Percentiles rank a stretch among this genome's conserved stretches.
Evolutionary conservation across 1,140 invertebrate species (phyloP).

Genomic region (Scaptomyza pallida): DNA sequence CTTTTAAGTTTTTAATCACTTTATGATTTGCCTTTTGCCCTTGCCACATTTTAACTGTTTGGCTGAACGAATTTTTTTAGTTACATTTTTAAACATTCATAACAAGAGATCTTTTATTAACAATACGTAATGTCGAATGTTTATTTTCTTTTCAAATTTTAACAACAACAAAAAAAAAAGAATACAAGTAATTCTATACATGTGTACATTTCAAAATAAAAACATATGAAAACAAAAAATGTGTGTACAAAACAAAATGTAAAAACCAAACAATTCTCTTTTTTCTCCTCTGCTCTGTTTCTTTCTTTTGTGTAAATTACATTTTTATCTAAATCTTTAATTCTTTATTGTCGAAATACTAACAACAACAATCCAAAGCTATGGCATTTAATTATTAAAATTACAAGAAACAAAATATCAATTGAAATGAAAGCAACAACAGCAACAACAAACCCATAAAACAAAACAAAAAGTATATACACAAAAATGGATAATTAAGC

Average conservation of each 20-base stretch:
- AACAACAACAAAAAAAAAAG: no score
- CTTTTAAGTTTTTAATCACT: neutral
- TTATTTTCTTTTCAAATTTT: constrained; percentile 20
- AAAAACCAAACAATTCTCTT: constrained; percentile 80
- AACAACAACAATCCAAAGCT: constrained; percentile 69
- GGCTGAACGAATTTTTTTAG: constrained; percentile 27
- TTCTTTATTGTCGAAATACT: constrained; percentile 66
- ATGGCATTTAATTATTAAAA: constrained; percentile 80
- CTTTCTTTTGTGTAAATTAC: constrained; percentile 78
- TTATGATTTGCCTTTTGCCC: constrained; percentile 18
- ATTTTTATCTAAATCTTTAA: constrained; percentile 71
- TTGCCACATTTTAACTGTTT: constrained; percentile 42
- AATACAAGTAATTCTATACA: constrained; percentile 5
- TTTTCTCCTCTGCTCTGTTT: constrained; percentile 82
- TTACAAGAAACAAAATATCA: constrained; percentile 53
- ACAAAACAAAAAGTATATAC: constrained; percentile 31
- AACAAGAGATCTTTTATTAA: constrained; percentile 7
- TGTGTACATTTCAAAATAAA: constrained; percentile 17
- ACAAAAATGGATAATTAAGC: constrained; percentile 61
- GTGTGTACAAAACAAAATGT: constrained; percentile 78
- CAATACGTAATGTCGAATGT: constrained; percentile 7
- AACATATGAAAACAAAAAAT: constrained; percentile 61
- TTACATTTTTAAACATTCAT: constrained; percentile 33
- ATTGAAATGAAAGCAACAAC: constrained; percentile 62
- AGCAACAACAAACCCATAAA: constrained; percentile 59